Conservation (phyloP, 1,140 invertebrate species). For the Drosophila sp. region DNA sequence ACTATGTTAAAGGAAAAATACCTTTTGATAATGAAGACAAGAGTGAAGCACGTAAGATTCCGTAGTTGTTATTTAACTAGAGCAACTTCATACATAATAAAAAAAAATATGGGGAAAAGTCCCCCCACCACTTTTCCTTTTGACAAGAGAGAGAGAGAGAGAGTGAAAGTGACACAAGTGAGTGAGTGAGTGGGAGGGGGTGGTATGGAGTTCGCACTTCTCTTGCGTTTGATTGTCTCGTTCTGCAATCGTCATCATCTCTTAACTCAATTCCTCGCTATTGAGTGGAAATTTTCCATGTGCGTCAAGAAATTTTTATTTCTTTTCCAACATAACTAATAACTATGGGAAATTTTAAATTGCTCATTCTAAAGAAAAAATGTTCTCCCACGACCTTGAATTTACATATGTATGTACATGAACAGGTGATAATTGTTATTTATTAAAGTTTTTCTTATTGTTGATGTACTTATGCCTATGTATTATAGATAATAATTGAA, state of each 20-base stretch:
- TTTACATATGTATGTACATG: background rate
- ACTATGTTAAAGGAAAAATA: conserved; percentile 3
- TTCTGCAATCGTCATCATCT: conserved; percentile 26
- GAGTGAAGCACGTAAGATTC: background rate
- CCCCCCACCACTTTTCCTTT: too few relatives aligned
- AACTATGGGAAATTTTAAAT: too few relatives aligned
- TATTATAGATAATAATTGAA: background rate
- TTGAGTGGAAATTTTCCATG: conserved; percentile 69
- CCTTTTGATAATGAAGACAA: background rate
- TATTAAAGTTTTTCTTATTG: too few relatives aligned
- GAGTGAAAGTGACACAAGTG: background rate
- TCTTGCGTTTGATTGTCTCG: conserved; percentile 1
- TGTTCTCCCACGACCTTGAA: too few relatives aligned
- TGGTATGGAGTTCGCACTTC: conserved; percentile 1
- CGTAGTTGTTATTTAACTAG: too few relatives aligned
- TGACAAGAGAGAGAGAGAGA: background rate
- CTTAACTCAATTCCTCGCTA: conserved; percentile 54
- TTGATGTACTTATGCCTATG: too few relatives aligned
- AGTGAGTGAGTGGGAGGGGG: background rate
- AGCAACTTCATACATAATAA: too few relatives aligned
- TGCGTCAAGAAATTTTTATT: conserved; percentile 1
- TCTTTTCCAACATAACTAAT: too few relatives aligned
- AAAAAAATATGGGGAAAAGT: too few relatives aligned
- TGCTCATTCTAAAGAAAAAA: too few relatives aligned
- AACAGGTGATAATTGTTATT: background rate